Evolutionary conservation across 2,797 vertebrate genomes (phyloP).

Genomic region (Adrianichthys oophorus): DNA sequence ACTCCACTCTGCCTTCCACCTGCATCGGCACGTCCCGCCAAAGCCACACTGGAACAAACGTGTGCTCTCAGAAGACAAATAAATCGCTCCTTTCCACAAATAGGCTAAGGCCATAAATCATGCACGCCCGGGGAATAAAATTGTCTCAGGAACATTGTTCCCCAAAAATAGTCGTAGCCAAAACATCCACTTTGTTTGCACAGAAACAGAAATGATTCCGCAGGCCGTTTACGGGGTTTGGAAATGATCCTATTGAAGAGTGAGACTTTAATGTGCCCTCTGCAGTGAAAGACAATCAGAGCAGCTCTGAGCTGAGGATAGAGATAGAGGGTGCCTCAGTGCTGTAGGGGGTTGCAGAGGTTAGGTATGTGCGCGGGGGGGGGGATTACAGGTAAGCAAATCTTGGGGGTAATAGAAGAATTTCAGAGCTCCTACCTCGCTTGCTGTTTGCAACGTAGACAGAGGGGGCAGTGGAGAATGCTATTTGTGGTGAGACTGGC

Average conservation of each 20-base stretch:
- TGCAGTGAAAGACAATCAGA: conserved; percentile 34
- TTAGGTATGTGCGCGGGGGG: not conserved
- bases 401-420: conserved; percentile 79
- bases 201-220: conserved; percentile 45
- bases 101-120: conserved; percentile 74
- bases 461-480: conserved; percentile 92
- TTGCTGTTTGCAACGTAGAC: conserved; percentile 96
- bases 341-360: conserved; percentile 27
- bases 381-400: conserved; percentile 52
- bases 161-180: conserved; percentile 61
- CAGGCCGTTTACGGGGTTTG: conserved; percentile 54
- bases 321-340: conserved; percentile 17
- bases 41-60: conserved; percentile 34
- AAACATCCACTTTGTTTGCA: conserved; percentile 51
- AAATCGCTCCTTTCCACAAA: conserved; percentile 65
- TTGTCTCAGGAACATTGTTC: conserved; percentile 40
- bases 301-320: conserved; percentile 17
- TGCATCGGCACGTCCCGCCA: conserved; percentile 30
- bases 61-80: conserved; percentile 64
- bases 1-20: conserved; percentile 42
- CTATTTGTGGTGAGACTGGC: conserved; percentile 93
- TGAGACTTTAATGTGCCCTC: conserved; percentile 22
- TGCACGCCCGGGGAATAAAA: conserved; percentile 54
- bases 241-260: conserved; percentile 34
- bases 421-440: conserved; percentile 93